Conservation (phyloP, 2,113 vertebrate genomes). For the Aramus guarauna region DNA sequence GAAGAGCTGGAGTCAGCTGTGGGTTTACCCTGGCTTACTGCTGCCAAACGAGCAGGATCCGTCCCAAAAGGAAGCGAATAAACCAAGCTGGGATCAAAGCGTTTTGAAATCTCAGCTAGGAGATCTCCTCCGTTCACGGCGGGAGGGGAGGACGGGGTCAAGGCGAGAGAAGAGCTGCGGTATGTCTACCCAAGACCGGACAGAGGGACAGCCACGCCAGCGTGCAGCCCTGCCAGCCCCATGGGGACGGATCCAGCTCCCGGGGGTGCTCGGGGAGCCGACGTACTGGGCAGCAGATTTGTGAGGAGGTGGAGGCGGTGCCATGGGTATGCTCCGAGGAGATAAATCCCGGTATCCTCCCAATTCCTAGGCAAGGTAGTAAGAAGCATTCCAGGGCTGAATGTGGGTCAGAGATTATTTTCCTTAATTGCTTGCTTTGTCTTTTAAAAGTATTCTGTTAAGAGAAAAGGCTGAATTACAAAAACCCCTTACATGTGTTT, state of each 20-base stretch:
- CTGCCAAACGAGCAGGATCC: background rate
- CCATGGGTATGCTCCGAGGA: background rate
- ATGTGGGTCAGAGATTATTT: background rate
- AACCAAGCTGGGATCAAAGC: background rate
- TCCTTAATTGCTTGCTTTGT: background rate
- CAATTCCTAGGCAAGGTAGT: background rate
- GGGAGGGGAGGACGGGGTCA: background rate
- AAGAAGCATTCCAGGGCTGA: background rate
- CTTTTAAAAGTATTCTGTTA: background rate
- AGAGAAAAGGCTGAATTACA: background rate
- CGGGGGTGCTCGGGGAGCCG: fast-evolving
- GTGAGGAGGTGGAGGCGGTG: background rate
- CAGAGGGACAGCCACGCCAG: background rate
- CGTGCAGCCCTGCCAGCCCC: fast-evolving
- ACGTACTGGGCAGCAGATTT: fast-evolving
- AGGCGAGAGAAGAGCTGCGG: background rate
- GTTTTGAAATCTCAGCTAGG: background rate
- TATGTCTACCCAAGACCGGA: background rate
- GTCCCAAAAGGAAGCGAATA: background rate
- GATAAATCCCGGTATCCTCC: background rate
- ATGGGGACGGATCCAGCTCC: background rate
- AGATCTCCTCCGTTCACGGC: fast-evolving
- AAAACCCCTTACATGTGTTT: background rate
- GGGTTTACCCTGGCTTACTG: background rate
- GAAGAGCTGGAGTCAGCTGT: background rate